Evolutionary conservation across 2,113 vertebrate genomes (phyloP), one percentile per base, ranked within the genome.

Genomic region (Tinamus guttatus): DNA sequence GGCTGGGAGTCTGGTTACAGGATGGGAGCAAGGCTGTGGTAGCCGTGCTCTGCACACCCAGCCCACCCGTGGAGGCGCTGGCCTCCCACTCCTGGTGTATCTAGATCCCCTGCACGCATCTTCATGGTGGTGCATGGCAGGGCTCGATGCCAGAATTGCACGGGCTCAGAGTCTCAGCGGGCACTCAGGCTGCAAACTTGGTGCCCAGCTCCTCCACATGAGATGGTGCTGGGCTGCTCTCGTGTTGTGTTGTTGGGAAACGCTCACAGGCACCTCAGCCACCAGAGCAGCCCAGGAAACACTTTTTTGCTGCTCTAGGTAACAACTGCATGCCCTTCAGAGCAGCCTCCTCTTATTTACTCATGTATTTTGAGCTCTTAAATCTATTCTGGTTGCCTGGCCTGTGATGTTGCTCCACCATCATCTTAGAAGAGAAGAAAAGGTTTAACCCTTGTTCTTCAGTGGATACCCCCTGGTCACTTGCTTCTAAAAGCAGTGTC

Each of bases 1-100:
- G 73, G 89, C 63, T 60, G 86, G 75, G 95, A 86, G 73, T 96
- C 90, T 81, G 73, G 90, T 95, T 95, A 90, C 95, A 87, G 63
- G 81, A 68, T 63, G 79, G 69, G 59, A 94, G 59, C 77, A 81
- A 88, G 45, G 68, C 94, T 90, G 43, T 65, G 30, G 16, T 77
- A 18, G 56, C 68, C 70, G 67, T 2, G 1, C 79, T 83, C 0
- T 49, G 63, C 0, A 0, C 73, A 60, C 56, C 47, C 52, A 58
- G 85, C 76, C 73, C 59, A 30, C 74, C 62, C 40, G 2, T 83
- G 71, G 47, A 56, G 0, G 0, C 67, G 77, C 65, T 34, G 51
- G 76, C 45, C 27, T 74, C 20, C 27, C 1, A 2, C 41, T 60
- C 28, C 65, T 78, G 3, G 3, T 8, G 18, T 65, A 76, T 34